Evolutionary conservation across 2,797 vertebrate species (phyloP).

Genomic region (Amphiprion clarkii): DNA sequence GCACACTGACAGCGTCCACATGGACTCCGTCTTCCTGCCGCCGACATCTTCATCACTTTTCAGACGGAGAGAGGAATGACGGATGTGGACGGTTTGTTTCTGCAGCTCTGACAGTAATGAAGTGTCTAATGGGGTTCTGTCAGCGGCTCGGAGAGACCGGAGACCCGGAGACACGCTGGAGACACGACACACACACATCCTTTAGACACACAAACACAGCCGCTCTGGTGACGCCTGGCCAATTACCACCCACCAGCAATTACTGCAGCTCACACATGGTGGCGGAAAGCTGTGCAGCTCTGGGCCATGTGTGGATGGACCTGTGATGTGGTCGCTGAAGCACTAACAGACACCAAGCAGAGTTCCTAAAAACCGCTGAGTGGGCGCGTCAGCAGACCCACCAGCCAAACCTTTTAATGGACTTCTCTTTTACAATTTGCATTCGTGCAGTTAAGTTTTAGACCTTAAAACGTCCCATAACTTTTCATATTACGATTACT

Average conservation of each 20-base stretch:
- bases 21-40: background rate
- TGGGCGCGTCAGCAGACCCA: conserved; percentile 31
- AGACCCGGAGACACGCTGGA: conserved; percentile 67
- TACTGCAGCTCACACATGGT: conserved; percentile 71
- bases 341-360: conserved; percentile 62
- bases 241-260: conserved; percentile 70
- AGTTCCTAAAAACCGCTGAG: conserved; percentile 53
- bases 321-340: conserved; percentile 75
- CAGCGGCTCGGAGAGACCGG: conserved; percentile 59
- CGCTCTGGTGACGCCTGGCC: conserved; percentile 56
- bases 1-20: background rate
- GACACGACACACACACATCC: conserved; percentile 47
- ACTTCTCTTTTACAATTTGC: background rate
- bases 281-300: conserved; percentile 41
- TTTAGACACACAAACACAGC: conserved; percentile 50
- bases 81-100: conserved; percentile 41
- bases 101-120: conserved; percentile 69
- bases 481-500: background rate
- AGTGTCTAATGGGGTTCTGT: conserved; percentile 74
- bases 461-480: background rate
- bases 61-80: too few relatives aligned
- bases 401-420: conserved; percentile 2
- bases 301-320: conserved; percentile 68
- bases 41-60: background rate
- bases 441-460: background rate